phyloP scores from a whole-genome alignment of 2,888 invertebrate genomes.

The Eilema sororculum region DNA sequence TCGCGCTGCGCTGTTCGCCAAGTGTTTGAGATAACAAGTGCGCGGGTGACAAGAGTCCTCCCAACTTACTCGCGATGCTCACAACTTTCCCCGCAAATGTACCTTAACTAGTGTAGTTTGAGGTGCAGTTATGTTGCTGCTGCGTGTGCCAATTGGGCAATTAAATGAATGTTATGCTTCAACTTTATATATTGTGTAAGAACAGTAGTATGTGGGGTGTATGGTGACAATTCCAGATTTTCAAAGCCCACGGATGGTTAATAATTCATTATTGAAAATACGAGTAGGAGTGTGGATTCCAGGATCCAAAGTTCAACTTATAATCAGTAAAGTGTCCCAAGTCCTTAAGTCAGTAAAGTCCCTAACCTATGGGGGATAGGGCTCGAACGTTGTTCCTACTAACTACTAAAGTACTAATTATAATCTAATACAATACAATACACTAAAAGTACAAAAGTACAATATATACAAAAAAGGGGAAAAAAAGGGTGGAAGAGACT shows the following conservation, averaged over 20 bases:
- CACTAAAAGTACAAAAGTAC: no score
- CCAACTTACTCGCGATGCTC: slow-evolving; percentile 63
- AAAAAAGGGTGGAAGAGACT: no score
- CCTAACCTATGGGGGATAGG: no score
- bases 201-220: background rate
- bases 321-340: background rate
- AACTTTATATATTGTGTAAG: background rate
- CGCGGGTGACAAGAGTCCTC: slow-evolving; percentile 69
- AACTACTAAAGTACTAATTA: no score
- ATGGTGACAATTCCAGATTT: background rate
- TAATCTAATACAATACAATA: no score
- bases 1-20: slow-evolving; percentile 59
- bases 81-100: slow-evolving; percentile 64
- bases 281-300: background rate
- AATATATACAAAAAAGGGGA: no score
- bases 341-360: no score
- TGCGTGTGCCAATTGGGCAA: slow-evolving; percentile 24
- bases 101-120: slow-evolving; percentile 60
- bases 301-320: background rate
- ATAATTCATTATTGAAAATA: background rate
- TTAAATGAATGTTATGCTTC: slow-evolving; percentile 15
- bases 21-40: slow-evolving; percentile 78
- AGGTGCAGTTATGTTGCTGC: slow-evolving; percentile 41
- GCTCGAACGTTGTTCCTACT: no score
- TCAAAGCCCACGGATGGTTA: background rate